Base-by-base conservation (phyloP, 2,113 vertebrate genomes). In the Pangasianodon hypophthalmus region DNA sequence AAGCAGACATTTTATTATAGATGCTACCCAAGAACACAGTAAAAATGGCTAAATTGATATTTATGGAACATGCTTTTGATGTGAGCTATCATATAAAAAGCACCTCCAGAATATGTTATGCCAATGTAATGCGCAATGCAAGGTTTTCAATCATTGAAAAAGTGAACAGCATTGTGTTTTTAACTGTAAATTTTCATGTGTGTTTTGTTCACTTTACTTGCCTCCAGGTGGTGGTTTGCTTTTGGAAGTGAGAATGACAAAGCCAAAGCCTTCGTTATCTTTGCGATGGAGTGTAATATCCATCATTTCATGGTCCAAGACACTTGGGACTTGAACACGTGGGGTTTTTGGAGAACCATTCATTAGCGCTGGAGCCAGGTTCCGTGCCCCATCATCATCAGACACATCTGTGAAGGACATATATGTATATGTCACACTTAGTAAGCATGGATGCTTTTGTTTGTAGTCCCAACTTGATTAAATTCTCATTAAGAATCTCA, bases 211-310 rank as follows among this genome's bases (percentile, higher is more conserved):
- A 37, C 24, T 58, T 84, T 69, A 85, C 81, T 96, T 91, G 98
- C 98, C 98, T 93, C 98, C 98, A 7, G 97, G 97, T 19, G 98
- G 98, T 37, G 98, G 98, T 92, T 98, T 99, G 95, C 94, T 98
- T 94, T 99, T 99, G 1, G 98, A 99, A 21, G 98, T 99, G 90
- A 99, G 97, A 92, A 99, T 99, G 92, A 99, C 98, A 0, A 99
- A 99, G 29, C 98, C 98, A 84, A 99, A 99, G 7, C 98, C 98
- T 93, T 99, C 98, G 0, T 96, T 98, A 92, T 99, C 98, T 91
- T 95, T 98, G 52, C 98, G 95, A 88, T 99, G 97, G 90, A 99
- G 95, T 29, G 96, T 93, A 67, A 99, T 95, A 5, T 99, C 97
- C 0, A 98, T 99, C 85, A 96, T 93, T 90, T 98, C 97, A 69